Evolutionary conservation across 2,113 vertebrate genomes (phyloP), one percentile per base, ranked within the genome.

Genomic region (Anas platyrhynchos): DNA sequence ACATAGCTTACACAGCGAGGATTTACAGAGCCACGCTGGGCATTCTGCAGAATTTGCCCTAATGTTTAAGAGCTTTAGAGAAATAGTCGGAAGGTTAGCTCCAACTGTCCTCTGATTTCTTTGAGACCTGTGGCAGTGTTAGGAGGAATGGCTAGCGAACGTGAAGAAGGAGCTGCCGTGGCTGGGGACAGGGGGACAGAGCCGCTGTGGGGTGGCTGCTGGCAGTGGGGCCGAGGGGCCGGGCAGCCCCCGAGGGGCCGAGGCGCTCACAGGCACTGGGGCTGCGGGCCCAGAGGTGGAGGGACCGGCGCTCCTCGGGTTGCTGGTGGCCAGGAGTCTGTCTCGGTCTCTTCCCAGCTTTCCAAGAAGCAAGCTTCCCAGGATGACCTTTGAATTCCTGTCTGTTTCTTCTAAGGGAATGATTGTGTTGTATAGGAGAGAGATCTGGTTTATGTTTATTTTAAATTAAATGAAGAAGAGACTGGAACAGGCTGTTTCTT

Each of bases 401-500:
- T 72, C 56, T 77, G 6, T 63, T 88, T 76, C 83, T 94, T 92
- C 69, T 48, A 73, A 75, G 52, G 54, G 76, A 92, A 32, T 52
- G 74, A 32, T 55, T 0, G 1, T 43, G 58, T 82, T 86, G 69
- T 83, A 41, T 61, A 85, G 77, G 69, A 89, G 83, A 89, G 88
- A 66, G 88, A 44, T 95, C 95, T 96, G 96, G 81, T 69, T 96
- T 91, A 38, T 93, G 86, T 93, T 95, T 91, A 58, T 84, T 93
- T 87, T 71, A 92, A 92, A 96, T 85, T 95, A 87, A 91, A 86
- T 82, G 94, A 93, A 76, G 93, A 97, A 86, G 90, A 69, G 96
- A 46, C 86, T 79, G 59, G 62, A 92, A 69, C 67, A 63, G 58
- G 50, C 86, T 95, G 95, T 84, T 93, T 94, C 80, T 87, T 91